These are phyloP conservation scores for Syncerus caffer DNA, from an alignment of 2,797 vertebrate genomes.

Conservation along the genomic window DNA sequence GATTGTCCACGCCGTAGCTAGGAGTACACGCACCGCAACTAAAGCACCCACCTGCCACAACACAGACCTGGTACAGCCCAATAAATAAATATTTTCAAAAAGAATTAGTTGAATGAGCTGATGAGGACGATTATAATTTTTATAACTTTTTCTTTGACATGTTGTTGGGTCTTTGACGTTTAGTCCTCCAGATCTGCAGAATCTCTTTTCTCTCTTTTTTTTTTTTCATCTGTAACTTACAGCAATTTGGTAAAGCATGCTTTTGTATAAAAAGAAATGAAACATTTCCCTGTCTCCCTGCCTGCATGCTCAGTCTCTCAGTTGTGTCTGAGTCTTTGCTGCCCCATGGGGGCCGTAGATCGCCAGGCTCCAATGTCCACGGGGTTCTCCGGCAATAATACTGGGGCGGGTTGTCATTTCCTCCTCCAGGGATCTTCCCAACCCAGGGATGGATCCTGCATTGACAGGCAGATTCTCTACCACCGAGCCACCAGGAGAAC, in stretches of 20 bases:
- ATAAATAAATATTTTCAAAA: fast-evolving
- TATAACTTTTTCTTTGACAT: background rate
- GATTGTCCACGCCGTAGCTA: background rate
- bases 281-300: too few relatives aligned
- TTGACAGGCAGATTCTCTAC: background rate
- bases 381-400: background rate
- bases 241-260: background rate
- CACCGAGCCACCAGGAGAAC: background rate
- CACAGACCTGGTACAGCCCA: background rate
- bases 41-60: fast-evolving
- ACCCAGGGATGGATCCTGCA: background rate
- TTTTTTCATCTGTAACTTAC: background rate
- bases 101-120: background rate
- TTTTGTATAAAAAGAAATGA: background rate
- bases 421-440: background rate
- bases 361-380: background rate
- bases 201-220: background rate
- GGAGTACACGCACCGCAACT: fast-evolving
- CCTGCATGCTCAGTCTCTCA: background rate
- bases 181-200: background rate
- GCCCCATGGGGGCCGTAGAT: fast-evolving
- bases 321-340: background rate
- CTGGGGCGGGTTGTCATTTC: background rate
- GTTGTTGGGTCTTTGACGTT: too few relatives aligned
- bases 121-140: fast-evolving